Evolutionary conservation across 2,113 vertebrate genomes (phyloP).

Genomic region (Camelus dromedarius): DNA sequence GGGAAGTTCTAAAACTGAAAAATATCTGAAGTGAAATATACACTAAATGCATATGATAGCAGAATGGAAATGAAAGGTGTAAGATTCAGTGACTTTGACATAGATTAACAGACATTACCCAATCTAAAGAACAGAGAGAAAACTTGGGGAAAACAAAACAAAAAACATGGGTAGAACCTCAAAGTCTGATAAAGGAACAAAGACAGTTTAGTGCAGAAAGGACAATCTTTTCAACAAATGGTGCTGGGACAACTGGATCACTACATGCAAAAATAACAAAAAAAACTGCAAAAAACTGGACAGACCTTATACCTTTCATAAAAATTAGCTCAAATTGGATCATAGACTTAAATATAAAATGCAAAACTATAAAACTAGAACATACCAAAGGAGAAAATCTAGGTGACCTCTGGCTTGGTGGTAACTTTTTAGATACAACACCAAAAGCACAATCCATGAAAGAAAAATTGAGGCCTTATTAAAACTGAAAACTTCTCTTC

Average conservation of each 20-base stretch:
- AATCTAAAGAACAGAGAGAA: background rate
- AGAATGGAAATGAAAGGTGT: background rate
- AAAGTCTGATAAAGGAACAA: background rate
- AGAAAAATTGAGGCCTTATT: background rate
- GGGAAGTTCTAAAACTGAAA: constrained; percentile 18
- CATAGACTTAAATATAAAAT: background rate
- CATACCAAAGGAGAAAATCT: background rate
- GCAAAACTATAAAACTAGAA: background rate
- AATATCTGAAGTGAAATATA: background rate
- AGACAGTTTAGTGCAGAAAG: background rate
- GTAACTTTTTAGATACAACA: background rate
- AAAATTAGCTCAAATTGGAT: background rate
- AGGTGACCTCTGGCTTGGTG: background rate
- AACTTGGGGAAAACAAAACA: background rate
- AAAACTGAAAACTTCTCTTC: background rate
- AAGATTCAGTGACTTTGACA: background rate
- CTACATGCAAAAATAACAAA: background rate
- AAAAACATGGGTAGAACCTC: background rate
- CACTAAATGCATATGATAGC: background rate
- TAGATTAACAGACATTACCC: background rate
- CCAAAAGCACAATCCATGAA: background rate
- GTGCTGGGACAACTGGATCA: background rate
- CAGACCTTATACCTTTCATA: background rate
- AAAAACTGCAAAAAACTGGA: background rate
- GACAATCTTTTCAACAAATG: background rate